Conservation (phyloP, 2,113 vertebrate species). For the Pteruthius melanotis region DNA sequence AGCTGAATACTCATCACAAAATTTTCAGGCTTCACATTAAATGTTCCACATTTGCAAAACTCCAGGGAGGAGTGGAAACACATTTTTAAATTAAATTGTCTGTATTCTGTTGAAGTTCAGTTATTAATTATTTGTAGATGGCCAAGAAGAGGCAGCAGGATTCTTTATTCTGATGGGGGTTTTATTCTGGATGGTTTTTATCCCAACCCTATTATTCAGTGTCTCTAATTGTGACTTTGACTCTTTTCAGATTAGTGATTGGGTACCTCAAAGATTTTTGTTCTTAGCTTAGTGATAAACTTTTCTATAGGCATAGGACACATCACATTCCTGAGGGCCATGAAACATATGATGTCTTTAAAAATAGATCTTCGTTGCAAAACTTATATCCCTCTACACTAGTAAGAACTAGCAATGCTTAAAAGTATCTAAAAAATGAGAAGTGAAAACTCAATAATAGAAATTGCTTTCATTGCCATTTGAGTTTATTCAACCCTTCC, state of each 20-base stretch:
- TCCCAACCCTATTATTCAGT: not conserved
- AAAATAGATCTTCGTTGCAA: not conserved
- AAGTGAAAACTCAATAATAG: not conserved
- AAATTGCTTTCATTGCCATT: not conserved
- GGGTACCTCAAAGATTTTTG: not conserved
- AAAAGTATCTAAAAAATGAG: not conserved
- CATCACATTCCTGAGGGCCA: not conserved
- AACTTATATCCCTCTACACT: not conserved
- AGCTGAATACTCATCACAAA: not conserved
- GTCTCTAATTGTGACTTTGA: not conserved
- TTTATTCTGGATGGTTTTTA: not conserved
- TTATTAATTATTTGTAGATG: not conserved
- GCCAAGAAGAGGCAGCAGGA: not conserved
- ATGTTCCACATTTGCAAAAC: not conserved
- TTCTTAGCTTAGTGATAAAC: not conserved
- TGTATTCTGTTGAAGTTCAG: not conserved
- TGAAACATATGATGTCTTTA: not conserved
- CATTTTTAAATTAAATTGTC: not conserved
- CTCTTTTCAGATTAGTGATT: too few species aligned
- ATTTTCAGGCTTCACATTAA: not conserved
- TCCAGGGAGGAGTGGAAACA: not conserved
- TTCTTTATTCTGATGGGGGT: not conserved
- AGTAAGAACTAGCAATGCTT: not conserved
- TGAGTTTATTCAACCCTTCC: not conserved
- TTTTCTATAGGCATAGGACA: not conserved